These are phyloP conservation scores for Octonoba sinensis DNA, from an alignment of 2,888 invertebrate genomes.

Conservation along the genomic window DNA sequence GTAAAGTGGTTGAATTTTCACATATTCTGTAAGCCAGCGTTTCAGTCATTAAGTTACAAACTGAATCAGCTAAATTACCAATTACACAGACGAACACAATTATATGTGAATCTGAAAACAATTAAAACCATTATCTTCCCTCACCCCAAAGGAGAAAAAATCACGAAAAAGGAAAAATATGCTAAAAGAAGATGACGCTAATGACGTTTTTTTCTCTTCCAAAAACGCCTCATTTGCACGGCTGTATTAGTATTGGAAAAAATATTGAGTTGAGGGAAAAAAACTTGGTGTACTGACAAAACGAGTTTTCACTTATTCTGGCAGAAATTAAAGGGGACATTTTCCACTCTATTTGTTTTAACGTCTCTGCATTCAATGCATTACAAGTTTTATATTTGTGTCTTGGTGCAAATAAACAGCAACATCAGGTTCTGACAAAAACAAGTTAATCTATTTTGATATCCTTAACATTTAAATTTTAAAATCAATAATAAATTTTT, in stretches of 20 bases:
- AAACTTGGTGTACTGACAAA: slow-evolving; percentile 6
- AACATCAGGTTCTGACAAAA: too few relatives aligned
- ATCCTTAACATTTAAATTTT: too few relatives aligned
- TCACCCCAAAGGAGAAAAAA: slow-evolving; percentile 40
- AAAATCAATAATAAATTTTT: too few relatives aligned
- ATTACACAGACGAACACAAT: slow-evolving; percentile 38
- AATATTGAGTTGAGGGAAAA: slow-evolving; percentile 2
- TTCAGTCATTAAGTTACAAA: background rate
- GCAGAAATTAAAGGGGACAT: too few relatives aligned
- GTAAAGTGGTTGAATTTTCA: background rate
- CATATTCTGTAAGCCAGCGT: background rate
- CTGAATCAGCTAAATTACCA: slow-evolving; percentile 42
- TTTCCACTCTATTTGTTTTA: too few relatives aligned
- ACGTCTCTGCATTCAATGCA: too few relatives aligned
- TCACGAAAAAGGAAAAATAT: slow-evolving; percentile 14
- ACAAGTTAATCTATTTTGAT: too few relatives aligned
- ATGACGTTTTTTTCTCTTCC: slow-evolving; percentile 34
- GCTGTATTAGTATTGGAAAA: background rate
- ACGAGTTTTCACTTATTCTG: background rate
- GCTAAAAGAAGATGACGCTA: slow-evolving; percentile 43
- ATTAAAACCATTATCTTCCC: slow-evolving; percentile 60
- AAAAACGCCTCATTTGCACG: background rate
- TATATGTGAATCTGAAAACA: slow-evolving; percentile 53
- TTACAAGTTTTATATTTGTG: too few relatives aligned
- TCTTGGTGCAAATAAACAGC: too few relatives aligned